Evolutionary conservation across 2,113 vertebrate genomes (phyloP).

Genomic region (Dipodomys stephensi): DNA sequence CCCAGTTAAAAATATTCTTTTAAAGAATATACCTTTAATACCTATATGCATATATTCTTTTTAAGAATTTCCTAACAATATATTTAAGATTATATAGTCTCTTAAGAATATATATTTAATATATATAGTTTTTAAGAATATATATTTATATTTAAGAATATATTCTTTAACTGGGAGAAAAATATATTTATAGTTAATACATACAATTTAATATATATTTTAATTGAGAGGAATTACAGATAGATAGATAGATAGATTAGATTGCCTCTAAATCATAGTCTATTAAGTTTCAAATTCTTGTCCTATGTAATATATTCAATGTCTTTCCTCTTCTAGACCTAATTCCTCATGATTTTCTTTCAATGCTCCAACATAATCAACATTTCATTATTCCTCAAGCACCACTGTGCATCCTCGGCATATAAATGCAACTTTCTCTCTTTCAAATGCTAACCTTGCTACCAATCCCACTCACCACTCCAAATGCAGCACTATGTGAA

Average conservation of each 20-base stretch:
- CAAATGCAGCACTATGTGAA: background rate
- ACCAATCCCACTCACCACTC: background rate
- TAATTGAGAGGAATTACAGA: too few relatives aligned
- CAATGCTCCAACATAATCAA: background rate
- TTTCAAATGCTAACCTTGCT: background rate
- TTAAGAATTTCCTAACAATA: too few relatives aligned
- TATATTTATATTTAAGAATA: too few relatives aligned
- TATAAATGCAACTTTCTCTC: background rate
- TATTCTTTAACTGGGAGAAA: too few relatives aligned
- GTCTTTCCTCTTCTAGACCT: background rate
- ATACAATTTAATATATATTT: too few relatives aligned
- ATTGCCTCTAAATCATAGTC: background rate
- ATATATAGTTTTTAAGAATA: too few relatives aligned
- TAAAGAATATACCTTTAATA: too few relatives aligned
- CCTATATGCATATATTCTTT: too few relatives aligned
- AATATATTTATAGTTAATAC: too few relatives aligned
- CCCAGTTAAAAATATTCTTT: background rate
- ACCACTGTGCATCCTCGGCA: background rate
- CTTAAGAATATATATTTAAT: too few relatives aligned
- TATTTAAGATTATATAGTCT: too few relatives aligned
- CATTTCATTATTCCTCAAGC: background rate
- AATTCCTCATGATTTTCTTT: background rate
- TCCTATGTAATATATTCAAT: background rate
- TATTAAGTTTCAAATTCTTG: slow-evolving; percentile 11
- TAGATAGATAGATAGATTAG: too few relatives aligned